Conservation (phyloP, 2,113 vertebrate species). For the Pseudopodoces humilis region DNA sequence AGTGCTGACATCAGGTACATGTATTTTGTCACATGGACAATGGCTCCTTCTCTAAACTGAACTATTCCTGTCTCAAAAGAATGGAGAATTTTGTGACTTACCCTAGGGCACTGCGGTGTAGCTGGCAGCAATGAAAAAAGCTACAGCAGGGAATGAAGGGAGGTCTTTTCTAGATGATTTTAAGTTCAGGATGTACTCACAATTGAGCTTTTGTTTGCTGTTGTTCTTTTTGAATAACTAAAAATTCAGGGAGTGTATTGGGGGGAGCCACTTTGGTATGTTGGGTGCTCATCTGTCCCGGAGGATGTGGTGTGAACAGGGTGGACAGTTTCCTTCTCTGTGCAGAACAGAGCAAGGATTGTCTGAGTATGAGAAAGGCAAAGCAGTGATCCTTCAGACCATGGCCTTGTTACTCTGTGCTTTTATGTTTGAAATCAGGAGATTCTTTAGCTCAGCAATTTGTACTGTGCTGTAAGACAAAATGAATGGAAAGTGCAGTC, state of each 20-base stretch:
- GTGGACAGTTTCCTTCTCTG: constrained; percentile 35
- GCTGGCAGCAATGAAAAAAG: constrained; percentile 45
- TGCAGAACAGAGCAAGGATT: constrained; percentile 44
- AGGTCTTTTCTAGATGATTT: neutral
- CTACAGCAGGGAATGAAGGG: constrained; percentile 47
- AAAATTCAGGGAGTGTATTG: constrained; percentile 19
- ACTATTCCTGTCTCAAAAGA: neutral
- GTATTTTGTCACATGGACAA: neutral
- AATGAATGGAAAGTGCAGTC: neutral
- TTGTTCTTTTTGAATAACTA: constrained; percentile 47
- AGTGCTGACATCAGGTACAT: neutral
- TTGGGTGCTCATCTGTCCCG: constrained; percentile 22
- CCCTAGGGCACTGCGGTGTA: neutral
- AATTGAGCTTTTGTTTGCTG: constrained; percentile 49
- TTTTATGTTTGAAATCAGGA: constrained; percentile 11
- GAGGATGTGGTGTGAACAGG: constrained; percentile 38
- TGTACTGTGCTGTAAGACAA: constrained; percentile 3
- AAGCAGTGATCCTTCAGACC: constrained; percentile 27
- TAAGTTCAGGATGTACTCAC: constrained; percentile 29
- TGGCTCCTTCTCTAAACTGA: neutral
- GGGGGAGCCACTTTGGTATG: neutral
- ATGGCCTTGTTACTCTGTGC: neutral
- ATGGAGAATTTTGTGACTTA: constrained; percentile 37
- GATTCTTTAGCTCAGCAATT: constrained; percentile 18
- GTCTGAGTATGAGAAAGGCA: constrained; percentile 3